Conservation (phyloP, 1,140 invertebrate species). For the Caenorhabditis remanei region DNA sequence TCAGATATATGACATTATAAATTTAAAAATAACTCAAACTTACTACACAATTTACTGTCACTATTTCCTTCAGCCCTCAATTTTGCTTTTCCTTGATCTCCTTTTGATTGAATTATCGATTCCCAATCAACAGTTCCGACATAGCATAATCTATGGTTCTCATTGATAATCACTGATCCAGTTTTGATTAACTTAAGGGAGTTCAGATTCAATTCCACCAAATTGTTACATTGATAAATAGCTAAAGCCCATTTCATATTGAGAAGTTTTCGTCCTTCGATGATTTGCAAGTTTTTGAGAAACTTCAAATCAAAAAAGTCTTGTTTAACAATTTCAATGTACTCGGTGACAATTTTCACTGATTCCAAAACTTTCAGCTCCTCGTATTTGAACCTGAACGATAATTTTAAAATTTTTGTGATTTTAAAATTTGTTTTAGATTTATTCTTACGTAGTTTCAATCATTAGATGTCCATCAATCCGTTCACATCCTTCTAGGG, state of each 20-base stretch:
- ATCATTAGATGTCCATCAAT: conserved; percentile 29
- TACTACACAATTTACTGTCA: neutral
- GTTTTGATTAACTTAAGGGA: conserved; percentile 89
- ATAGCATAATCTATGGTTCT: conserved; percentile 91
- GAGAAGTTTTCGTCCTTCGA: conserved; percentile 88
- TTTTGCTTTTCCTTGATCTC: neutral
- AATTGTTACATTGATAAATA: conserved; percentile 87
- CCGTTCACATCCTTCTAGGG: neutral
- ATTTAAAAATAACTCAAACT: neutral
- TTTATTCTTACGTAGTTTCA: neutral
- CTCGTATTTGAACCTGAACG: neutral
- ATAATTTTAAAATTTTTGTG: too few species aligned
- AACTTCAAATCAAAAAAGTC: conserved; percentile 88
- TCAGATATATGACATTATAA: too few species aligned
- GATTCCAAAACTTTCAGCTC: conserved; percentile 89
- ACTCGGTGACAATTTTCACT: conserved; percentile 92
- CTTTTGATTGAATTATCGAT: conserved; percentile 83
- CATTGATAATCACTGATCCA: conserved; percentile 88
- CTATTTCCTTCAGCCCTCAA: neutral
- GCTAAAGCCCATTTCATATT: conserved; percentile 58
- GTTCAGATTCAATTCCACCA: conserved; percentile 87
- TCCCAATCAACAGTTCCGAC: conserved; percentile 89
- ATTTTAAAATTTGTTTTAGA: too few species aligned
- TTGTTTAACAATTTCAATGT: conserved; percentile 89
- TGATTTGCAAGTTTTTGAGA: conserved; percentile 91